These are phyloP conservation scores for Ictalurus punctatus DNA, from an alignment of 2,113 vertebrate genomes.

Conservation along the genomic window DNA sequence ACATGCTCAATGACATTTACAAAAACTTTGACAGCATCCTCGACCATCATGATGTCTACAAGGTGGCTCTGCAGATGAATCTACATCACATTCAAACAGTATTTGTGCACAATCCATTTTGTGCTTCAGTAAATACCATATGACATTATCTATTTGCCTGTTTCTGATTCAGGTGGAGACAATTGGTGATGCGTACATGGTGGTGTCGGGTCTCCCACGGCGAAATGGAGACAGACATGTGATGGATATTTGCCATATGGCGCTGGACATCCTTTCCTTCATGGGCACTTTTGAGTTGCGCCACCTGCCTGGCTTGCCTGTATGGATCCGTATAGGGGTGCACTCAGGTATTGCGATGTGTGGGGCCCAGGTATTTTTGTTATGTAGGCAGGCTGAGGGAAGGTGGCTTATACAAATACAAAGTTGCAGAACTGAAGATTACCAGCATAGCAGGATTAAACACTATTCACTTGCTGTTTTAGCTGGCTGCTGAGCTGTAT, in stretches of 20 bases:
- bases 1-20: conserved; percentile 98
- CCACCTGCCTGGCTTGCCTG: conserved; percentile 88
- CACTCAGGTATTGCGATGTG: conserved; percentile 85
- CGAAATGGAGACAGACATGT: conserved; percentile 92
- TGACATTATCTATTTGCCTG: not conserved
- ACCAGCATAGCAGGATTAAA: not conserved
- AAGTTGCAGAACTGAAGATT: not conserved
- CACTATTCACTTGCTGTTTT: not conserved
- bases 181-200: conserved; percentile 98
- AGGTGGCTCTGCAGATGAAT: conserved; percentile 70
- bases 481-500: not conserved
- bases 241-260: conserved; percentile 92
- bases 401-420: not conserved
- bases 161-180: conserved; percentile 86
- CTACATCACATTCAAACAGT: not conserved
- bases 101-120: not conserved
- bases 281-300: conserved; percentile 90
- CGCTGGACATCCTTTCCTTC: conserved; percentile 91
- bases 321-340: conserved; percentile 97
- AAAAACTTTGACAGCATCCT: conserved; percentile 94
- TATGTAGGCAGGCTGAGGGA: not conserved
- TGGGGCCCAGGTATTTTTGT: not conserved
- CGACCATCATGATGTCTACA: conserved; percentile 95
- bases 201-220: conserved; percentile 89
- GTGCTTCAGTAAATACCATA: not conserved